Conservation (phyloP, 2,113 vertebrate genomes). For the Sinosuthora webbiana region DNA sequence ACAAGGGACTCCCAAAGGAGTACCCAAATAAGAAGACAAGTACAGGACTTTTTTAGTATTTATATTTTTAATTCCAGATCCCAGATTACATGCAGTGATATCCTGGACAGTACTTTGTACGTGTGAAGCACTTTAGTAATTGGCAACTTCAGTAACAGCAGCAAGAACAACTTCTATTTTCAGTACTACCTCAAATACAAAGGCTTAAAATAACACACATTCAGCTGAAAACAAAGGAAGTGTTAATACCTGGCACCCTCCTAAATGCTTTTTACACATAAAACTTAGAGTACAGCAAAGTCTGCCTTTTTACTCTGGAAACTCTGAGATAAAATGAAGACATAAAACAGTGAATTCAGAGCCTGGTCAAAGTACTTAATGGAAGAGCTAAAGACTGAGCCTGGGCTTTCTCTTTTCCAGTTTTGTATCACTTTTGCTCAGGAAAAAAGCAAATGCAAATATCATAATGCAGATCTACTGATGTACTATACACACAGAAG, state of each 20-base stretch:
- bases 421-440: neutral
- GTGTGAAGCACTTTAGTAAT: neutral
- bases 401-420: neutral
- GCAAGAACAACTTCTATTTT: neutral
- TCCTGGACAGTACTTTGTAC: neutral
- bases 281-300: neutral
- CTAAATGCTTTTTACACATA: neutral
- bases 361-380: neutral
- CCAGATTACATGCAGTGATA: neutral
- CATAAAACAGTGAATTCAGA: neutral
- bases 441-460: neutral
- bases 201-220: constrained; percentile 12
- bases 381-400: neutral
- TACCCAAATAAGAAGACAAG: neutral
- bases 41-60: neutral
- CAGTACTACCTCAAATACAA: neutral
- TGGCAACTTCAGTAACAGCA: neutral
- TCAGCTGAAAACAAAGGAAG: constrained; percentile 6
- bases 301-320: neutral
- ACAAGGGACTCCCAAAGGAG: neutral
- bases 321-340: neutral
- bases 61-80: neutral
- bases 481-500: neutral
- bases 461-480: neutral
- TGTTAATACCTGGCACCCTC: neutral